These are phyloP conservation scores for Drosophila parabipectinata DNA, from an alignment of 1,140 invertebrate species.

Conservation along the genomic window DNA sequence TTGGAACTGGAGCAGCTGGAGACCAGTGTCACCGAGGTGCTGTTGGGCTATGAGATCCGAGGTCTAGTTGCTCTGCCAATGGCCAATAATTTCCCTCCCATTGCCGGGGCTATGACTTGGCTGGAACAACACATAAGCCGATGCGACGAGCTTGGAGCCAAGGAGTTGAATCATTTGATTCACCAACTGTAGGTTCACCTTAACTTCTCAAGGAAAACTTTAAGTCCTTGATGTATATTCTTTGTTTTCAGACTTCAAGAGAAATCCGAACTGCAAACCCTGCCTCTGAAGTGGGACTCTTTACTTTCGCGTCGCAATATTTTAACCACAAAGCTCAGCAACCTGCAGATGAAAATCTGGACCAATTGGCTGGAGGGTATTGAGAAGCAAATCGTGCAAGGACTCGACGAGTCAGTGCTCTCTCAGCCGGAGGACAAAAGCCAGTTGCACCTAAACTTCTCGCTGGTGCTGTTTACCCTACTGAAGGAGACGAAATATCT, in stretches of 20 bases:
- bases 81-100: slow-evolving; percentile 88
- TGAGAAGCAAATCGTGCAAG: slow-evolving; percentile 58
- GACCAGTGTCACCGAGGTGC: slow-evolving; percentile 44
- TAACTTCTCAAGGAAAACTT: background rate
- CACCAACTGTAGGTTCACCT: slow-evolving; percentile 52
- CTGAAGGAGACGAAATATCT: slow-evolving; percentile 77
- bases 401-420: slow-evolving; percentile 59
- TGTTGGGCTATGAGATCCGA: slow-evolving; percentile 60
- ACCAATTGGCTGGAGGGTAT: slow-evolving; percentile 69
- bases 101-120: slow-evolving; percentile 89
- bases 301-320: slow-evolving; percentile 66
- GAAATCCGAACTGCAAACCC: slow-evolving; percentile 31
- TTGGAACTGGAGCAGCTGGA: slow-evolving; percentile 71
- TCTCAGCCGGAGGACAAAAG: slow-evolving; percentile 20
- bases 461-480: slow-evolving; percentile 64
- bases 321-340: slow-evolving; percentile 74
- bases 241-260: slow-evolving; percentile 31
- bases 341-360: slow-evolving; percentile 79
- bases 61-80: slow-evolving; percentile 82
- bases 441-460: slow-evolving; percentile 63
- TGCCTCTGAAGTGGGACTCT: slow-evolving; percentile 46
- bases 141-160: slow-evolving; percentile 61
- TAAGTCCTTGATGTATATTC: background rate
- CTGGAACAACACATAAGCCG: slow-evolving; percentile 85
- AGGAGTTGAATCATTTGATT: slow-evolving; percentile 56